These are phyloP conservation scores for Slavum lentiscoides DNA, from an alignment of 2,888 invertebrate species.

Conservation along the genomic window DNA sequence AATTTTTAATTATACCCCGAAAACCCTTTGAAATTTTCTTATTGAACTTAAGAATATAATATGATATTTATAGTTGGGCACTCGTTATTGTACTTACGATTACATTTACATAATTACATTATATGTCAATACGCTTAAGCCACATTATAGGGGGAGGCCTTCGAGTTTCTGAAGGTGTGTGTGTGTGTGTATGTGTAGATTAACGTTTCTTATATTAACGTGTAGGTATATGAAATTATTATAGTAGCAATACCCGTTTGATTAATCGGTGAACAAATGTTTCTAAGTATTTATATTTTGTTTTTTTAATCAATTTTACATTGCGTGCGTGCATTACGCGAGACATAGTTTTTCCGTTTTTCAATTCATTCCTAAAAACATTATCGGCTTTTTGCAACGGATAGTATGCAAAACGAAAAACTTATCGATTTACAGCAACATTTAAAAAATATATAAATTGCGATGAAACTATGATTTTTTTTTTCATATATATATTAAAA, in stretches of 20 bases:
- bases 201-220: conserved; percentile 28
- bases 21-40: conserved; percentile 25
- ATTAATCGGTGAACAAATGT: conserved; percentile 21
- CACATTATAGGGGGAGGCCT: conserved; percentile 41
- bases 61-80: conserved; percentile 26
- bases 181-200: conserved; percentile 9
- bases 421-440: background rate
- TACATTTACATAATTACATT: conserved; percentile 36
- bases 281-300: conserved; percentile 35
- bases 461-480: conserved; percentile 8
- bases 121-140: conserved; percentile 49
- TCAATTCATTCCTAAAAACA: background rate
- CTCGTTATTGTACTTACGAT: conserved; percentile 52
- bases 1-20: background rate
- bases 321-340: background rate
- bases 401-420: background rate
- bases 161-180: conserved; percentile 21
- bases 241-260: background rate
- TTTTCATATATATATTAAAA: background rate
- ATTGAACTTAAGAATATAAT: conserved; percentile 23
- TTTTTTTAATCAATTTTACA: conserved; percentile 31
- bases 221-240: conserved; percentile 15
- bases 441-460: conserved; percentile 1
- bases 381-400: background rate
- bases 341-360: background rate